Base-by-base conservation (phyloP, 2,113 vertebrate species). In the Cyprinodon tularosa region DNA sequence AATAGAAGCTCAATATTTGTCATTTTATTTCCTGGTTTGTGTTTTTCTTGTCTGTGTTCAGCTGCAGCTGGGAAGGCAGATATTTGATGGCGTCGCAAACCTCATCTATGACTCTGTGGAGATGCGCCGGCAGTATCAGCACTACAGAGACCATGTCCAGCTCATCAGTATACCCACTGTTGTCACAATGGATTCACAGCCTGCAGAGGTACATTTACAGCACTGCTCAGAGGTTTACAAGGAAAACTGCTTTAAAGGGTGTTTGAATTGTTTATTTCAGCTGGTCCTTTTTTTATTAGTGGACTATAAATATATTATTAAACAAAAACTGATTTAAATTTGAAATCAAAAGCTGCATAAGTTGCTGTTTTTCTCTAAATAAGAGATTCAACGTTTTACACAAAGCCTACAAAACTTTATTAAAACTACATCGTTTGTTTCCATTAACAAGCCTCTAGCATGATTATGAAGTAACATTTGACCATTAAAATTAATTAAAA, bases 41-140 rank as follows among this genome's bases (percentile, higher is more conserved):
- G 39, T 78, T 15, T 62, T 36, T 38, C 61, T 13, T n/a, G 3
- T 62, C 14, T 70, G 50, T 80, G 44, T 89, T 37, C 84, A 99
- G 97, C 87, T 96, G 87, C 80, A 81, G 17, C 74, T 94, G 72
- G 97, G 96, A 60, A 93, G 93, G 0, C 38, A 1, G 0, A 80
- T 99, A 40, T 99, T 98, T 93, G 96, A 96, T 39, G 89, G 84
- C 0, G 79, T 99, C 72, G 96, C 96, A 74, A 93, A 80, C 81
- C 89, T 99, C 66, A 95, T 99, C 86, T 99, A 97, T 44, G 93
- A 96, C 86, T 94, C 88, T 66, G 84, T 98, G 91, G 95, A 95
- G 11, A 96, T 96, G 96, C 96, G 92, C 72, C 91, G 94, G 75
- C 96, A 99, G 66, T 91, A 99, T 84, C 84, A 88, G 76, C 93